These are phyloP conservation scores for Lacanobia oleracea DNA, from an alignment of 2,888 invertebrate species.

Conservation along the genomic window DNA sequence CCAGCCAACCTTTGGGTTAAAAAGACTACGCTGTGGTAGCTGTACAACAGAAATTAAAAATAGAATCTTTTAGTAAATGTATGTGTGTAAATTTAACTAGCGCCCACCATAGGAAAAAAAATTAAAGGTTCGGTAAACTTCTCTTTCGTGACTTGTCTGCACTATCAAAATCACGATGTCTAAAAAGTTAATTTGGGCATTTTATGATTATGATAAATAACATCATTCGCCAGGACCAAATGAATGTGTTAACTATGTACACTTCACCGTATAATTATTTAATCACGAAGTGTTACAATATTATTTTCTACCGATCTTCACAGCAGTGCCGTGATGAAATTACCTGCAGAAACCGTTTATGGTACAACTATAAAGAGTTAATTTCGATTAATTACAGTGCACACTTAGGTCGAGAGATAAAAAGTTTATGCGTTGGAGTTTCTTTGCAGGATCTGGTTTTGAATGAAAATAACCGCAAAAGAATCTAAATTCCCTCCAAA, in stretches of 20 bases:
- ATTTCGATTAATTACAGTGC: background rate
- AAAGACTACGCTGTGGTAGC: too few species aligned
- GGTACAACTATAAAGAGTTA: background rate
- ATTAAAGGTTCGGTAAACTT: background rate
- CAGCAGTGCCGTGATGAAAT: slow-evolving; percentile 16
- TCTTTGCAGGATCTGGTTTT: too few species aligned
- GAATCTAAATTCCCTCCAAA: too few species aligned
- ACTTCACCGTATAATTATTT: slow-evolving; percentile 22
- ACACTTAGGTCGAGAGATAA: too few species aligned
- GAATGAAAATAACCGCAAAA: too few species aligned
- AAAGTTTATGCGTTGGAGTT: too few species aligned
- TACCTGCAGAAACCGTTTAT: background rate
- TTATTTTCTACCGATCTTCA: slow-evolving; percentile 31
- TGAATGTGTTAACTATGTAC: slow-evolving; percentile 30
- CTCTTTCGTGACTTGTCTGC: background rate
- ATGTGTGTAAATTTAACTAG: too few species aligned
- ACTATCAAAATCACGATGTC: slow-evolving; percentile 12
- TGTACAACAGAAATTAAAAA: too few species aligned
- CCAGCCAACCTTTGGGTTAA: too few species aligned
- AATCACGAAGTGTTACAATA: slow-evolving; percentile 24
- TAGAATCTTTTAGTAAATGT: too few species aligned
- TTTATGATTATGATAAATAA: slow-evolving; percentile 15
- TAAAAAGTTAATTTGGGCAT: background rate
- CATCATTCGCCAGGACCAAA: background rate
- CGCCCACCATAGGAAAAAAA: too few species aligned